Conservation (phyloP, 2,888 invertebrate genomes). For the Lymantria monacha region DNA sequence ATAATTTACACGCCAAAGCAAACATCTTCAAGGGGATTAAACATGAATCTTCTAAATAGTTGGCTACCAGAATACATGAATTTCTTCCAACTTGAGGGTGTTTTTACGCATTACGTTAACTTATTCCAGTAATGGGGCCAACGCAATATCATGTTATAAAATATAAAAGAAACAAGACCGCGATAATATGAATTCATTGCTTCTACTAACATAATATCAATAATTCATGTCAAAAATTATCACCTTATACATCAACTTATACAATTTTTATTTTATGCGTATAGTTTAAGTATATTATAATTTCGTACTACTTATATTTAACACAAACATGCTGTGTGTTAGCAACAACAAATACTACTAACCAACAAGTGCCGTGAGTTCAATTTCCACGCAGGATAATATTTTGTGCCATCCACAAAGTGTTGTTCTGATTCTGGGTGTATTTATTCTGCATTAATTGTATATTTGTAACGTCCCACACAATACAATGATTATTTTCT, state of each 20-base stretch:
- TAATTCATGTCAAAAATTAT: constrained; percentile 13
- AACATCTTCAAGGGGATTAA: background rate
- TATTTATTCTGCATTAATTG: too few relatives aligned
- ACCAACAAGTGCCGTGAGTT: too few relatives aligned
- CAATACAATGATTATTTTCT: too few relatives aligned
- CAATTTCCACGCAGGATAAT: too few relatives aligned
- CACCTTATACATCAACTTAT: constrained; percentile 9
- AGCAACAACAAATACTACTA: too few relatives aligned
- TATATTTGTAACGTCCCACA: too few relatives aligned
- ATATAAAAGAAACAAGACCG: constrained; percentile 22
- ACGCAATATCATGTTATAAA: constrained; percentile 15
- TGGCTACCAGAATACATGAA: constrained; percentile 1
- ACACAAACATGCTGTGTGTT: too few relatives aligned
- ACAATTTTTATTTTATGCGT: too few relatives aligned
- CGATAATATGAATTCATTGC: constrained; percentile 19
- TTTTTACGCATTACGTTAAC: constrained; percentile 31
- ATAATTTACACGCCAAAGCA: background rate
- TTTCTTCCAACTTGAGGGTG: constrained; percentile 7
- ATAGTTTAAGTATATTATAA: too few relatives aligned
- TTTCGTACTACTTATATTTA: too few relatives aligned
- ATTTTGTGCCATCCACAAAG: too few relatives aligned
- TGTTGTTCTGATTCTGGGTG: too few relatives aligned
- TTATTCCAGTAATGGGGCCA: constrained; percentile 19
- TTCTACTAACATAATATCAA: constrained; percentile 9
- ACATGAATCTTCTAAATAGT: background rate